phyloP scores from a whole-genome alignment of 2,888 invertebrate species.

The Lycaena phlaeas region DNA sequence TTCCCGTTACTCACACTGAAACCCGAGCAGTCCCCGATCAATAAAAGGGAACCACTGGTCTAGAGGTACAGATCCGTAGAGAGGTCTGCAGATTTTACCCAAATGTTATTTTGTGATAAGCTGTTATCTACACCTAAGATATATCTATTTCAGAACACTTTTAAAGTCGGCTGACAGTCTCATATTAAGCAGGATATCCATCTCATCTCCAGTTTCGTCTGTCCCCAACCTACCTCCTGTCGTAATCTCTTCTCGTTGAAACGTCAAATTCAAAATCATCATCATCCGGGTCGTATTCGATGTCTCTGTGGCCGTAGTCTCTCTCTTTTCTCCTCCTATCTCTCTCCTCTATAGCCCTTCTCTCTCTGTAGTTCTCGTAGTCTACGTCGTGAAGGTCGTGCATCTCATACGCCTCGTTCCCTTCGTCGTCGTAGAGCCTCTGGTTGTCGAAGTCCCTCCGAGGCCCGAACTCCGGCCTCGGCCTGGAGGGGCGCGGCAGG shows the following conservation, averaged over 20 bases:
- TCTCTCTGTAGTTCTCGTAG: slow-evolving; percentile 66
- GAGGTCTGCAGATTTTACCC: too few relatives aligned
- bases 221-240: background rate
- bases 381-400: slow-evolving; percentile 59
- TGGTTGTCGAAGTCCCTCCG: slow-evolving; percentile 41
- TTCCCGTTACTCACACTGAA: too few relatives aligned
- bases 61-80: too few relatives aligned
- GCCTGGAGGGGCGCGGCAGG: slow-evolving; percentile 45
- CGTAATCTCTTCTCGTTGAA: slow-evolving; percentile 29
- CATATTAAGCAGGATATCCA: too few relatives aligned
- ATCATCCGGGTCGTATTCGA: slow-evolving; percentile 57
- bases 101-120: too few relatives aligned
- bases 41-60: too few relatives aligned
- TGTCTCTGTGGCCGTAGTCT: slow-evolving; percentile 40
- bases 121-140: too few relatives aligned
- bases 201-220: too few relatives aligned
- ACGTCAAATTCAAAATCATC: slow-evolving; percentile 55
- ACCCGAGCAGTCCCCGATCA: too few relatives aligned
- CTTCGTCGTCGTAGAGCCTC: slow-evolving; percentile 41
- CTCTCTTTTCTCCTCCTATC: slow-evolving; percentile 30
- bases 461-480: slow-evolving; percentile 44
- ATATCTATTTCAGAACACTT: too few relatives aligned
- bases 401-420: slow-evolving; percentile 56
- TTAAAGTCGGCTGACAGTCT: too few relatives aligned
- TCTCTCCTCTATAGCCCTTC: slow-evolving; percentile 40